Percentiles rank a stretch among this genome's conserved stretches.
phyloP scores from a whole-genome alignment of 2,888 invertebrate species.

The Trilocha varians region DNA sequence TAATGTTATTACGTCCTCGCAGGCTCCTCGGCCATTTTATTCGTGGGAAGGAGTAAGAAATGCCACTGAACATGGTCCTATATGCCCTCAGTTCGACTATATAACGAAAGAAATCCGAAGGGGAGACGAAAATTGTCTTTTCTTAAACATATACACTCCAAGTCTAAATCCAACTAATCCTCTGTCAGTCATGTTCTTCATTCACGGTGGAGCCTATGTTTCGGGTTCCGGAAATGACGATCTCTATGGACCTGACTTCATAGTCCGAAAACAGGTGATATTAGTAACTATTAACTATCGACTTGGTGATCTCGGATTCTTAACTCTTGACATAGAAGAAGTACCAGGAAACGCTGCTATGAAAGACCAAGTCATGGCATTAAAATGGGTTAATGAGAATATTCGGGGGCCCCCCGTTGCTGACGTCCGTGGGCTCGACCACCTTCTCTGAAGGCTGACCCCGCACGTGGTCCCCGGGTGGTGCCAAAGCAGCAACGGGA shows the following conservation, averaged over 20 bases:
- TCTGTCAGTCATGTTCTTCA: conserved; percentile 38
- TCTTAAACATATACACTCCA: conserved; percentile 37
- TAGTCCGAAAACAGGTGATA: conserved; percentile 30
- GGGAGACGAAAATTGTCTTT: conserved; percentile 38
- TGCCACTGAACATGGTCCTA: conserved; percentile 28
- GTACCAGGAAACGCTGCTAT: conserved; percentile 39
- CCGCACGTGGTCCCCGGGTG: too few species aligned
- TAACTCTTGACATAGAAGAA: conserved; percentile 29
- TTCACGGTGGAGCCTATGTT: conserved; percentile 37
- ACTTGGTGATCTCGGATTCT: conserved; percentile 31
- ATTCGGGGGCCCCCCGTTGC: too few species aligned
- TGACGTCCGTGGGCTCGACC: too few species aligned
- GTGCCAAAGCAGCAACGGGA: too few species aligned
- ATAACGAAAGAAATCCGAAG: conserved; percentile 14
- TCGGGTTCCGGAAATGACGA: conserved; percentile 31
- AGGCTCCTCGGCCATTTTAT: conserved; percentile 32
- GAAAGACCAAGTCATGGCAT: conserved; percentile 35
- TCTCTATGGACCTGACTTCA: conserved; percentile 35
- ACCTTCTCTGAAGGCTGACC: too few species aligned
- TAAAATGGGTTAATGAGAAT: conserved; percentile 33
- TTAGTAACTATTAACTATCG: conserved; percentile 42
- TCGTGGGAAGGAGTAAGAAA: conserved; percentile 31
- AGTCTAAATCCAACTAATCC: conserved; percentile 16
- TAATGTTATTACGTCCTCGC: conserved; percentile 6
- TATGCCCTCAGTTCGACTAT: conserved; percentile 29